Conservation (phyloP, 2,797 vertebrate species). For the Spatula clypeata region DNA sequence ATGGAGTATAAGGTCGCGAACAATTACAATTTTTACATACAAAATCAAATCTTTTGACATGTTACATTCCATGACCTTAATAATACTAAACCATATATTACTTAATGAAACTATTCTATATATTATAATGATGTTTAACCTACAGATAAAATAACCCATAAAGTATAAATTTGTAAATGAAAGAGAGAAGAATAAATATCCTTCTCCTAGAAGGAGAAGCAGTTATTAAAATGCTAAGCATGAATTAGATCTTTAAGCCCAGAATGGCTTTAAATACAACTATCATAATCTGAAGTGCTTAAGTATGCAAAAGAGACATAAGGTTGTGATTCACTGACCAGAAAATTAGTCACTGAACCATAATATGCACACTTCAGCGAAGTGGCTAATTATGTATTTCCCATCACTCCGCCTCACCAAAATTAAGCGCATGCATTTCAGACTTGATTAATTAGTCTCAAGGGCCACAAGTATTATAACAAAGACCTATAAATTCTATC, state of each 20-base stretch:
- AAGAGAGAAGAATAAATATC: not conserved
- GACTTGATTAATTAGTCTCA: slow-evolving; percentile 16
- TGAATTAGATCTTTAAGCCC: not conserved
- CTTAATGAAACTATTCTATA: not conserved
- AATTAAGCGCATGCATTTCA: slow-evolving; percentile 50
- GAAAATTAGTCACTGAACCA: slow-evolving; percentile 54
- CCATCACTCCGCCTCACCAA: not conserved
- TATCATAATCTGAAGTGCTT: slow-evolving; percentile 11
- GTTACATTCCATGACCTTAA: not conserved
- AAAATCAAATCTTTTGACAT: not conserved
- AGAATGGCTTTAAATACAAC: slow-evolving; percentile 16
- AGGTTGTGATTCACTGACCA: slow-evolving; percentile 57
- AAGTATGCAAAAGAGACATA: slow-evolving; percentile 41
- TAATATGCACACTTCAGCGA: slow-evolving; percentile 11
- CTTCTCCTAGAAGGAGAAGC: not conserved
- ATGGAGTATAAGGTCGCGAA: not conserved
- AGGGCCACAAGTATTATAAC: not conserved
- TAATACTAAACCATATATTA: not conserved
- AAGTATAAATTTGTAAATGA: not conserved
- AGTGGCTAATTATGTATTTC: slow-evolving; percentile 56
- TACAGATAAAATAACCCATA: not conserved
- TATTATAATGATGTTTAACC: not conserved
- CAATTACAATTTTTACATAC: not conserved
- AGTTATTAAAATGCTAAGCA: not conserved
- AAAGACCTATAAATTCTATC: not conserved